phyloP scores from a whole-genome alignment of 2,888 invertebrate genomes.

The Napeogenes inachia region DNA sequence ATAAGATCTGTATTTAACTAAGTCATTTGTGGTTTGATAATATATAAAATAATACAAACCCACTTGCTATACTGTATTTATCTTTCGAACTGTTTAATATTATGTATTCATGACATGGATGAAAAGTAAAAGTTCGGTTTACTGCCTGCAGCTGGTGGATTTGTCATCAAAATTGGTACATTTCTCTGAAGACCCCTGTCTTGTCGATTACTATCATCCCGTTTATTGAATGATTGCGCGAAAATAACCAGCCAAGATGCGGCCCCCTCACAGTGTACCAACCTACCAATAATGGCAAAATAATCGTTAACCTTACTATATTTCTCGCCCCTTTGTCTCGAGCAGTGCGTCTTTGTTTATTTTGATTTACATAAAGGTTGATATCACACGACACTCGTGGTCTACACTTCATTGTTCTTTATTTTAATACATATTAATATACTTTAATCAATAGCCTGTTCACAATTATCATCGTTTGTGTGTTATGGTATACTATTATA shows the following conservation, averaged over 20 bases:
- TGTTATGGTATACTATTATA: neutral
- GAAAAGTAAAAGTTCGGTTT: neutral
- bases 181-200: conserved; percentile 70
- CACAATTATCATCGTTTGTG: neutral
- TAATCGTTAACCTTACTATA: conserved; percentile 60
- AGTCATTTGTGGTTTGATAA: conserved; percentile 14
- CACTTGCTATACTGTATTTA: neutral
- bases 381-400: conserved; percentile 19
- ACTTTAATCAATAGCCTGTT: conserved; percentile 8
- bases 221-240: conserved; percentile 77
- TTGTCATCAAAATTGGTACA: conserved; percentile 50
- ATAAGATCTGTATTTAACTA: conserved; percentile 5
- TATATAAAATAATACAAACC: neutral
- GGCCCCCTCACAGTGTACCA: conserved; percentile 57
- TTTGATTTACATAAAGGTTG: conserved; percentile 29
- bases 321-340: conserved; percentile 36
- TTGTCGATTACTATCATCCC: conserved; percentile 70
- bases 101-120: neutral
- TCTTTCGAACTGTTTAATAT: neutral
- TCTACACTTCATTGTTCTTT: conserved; percentile 25
- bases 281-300: conserved; percentile 51
- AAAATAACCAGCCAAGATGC: conserved; percentile 64
- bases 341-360: conserved; percentile 23
- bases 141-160: conserved; percentile 18
- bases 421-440: conserved; percentile 20